Percentiles rank a stretch among this genome's conserved stretches.
phyloP scores from a whole-genome alignment of 2,113 vertebrate species.

The Phocoena sinus region DNA sequence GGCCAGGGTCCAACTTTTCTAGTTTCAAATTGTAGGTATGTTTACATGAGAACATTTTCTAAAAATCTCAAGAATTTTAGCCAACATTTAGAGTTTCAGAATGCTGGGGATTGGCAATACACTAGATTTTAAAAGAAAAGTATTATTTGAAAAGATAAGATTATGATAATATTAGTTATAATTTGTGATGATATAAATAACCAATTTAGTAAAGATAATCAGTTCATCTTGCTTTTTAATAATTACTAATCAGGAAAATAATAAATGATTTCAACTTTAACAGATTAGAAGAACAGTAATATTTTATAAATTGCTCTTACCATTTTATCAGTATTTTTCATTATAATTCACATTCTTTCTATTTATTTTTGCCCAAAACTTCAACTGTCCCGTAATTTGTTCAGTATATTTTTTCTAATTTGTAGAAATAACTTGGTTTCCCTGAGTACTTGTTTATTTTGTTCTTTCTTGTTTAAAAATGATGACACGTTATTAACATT shows the following conservation, averaged over 20 bases:
- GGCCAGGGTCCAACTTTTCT: background rate
- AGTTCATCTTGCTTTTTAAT: background rate
- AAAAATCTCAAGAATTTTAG: conserved; percentile 36
- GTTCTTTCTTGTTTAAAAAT: conserved; percentile 22
- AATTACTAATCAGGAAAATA: conserved; percentile 20
- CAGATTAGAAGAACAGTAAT: background rate
- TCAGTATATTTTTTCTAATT: background rate
- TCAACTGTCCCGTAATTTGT: background rate
- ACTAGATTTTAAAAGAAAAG: conserved; percentile 1
- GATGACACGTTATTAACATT: background rate
- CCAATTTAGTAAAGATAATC: background rate
- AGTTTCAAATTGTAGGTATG: background rate
- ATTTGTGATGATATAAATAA: conserved; percentile 13
- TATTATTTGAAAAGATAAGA: conserved; percentile 15
- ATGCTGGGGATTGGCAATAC: background rate
- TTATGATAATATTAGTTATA: background rate
- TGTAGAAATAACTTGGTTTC: conserved; percentile 31
- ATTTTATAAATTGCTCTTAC: background rate
- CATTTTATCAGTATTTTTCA: background rate
- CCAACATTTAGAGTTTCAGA: background rate
- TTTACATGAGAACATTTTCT: conserved; percentile 15
- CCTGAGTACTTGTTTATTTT: background rate
- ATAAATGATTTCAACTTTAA: conserved; percentile 1
- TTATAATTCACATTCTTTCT: background rate
- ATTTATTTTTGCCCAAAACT: background rate